Evolutionary conservation across 2,113 vertebrate species (phyloP), one percentile per base, ranked within the genome.

Genomic region (Anhinga anhinga): DNA sequence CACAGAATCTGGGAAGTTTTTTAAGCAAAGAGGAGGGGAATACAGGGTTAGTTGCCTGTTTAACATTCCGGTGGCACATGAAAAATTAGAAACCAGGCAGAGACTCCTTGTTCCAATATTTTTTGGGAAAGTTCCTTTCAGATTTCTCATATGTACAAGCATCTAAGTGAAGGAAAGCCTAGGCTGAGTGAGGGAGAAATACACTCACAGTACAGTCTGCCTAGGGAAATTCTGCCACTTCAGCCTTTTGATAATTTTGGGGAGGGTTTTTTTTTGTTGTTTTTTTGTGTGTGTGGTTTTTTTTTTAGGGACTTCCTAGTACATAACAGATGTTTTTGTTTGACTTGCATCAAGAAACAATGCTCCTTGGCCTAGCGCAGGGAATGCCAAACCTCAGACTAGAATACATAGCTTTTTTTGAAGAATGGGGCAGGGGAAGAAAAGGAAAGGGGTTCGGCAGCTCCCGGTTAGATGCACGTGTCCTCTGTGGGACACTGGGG

Each of bases 361-460:
- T 29, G 25, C 45, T 53, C 7, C 12, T 40, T 69, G 63, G 49
- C 19, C 32, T 92, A 62, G 34, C 12, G 2, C 19, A 44, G 18
- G 19, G 30, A 66, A 65, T 66, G 44, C 26, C 53, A n/a, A 73
- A 65, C 25, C 18, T 62, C 22, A 77, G 25, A 63, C 27, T 56
- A 23, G 26, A 47, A 52, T 66, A 32, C 0, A 1, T 45, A 1
- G 30, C 4, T 29, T 13, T 36, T n/a, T 50, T 63, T 5, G 21
- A 82, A 82, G 34, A 85, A 19, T 26, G 4, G 14, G 11, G 2
- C 21, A 58, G 32, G 40, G 49, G 10, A 84, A 76, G 36, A n/a
- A 40, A 69, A 80, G 16, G 13, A 52, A 69, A 59, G 13, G 12
- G 25, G 15, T 84, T 71, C 10, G 4, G 13, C 29, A 89, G 29